Conservation (phyloP, 2,113 vertebrate species). For the Sisor rabdophorus region DNA sequence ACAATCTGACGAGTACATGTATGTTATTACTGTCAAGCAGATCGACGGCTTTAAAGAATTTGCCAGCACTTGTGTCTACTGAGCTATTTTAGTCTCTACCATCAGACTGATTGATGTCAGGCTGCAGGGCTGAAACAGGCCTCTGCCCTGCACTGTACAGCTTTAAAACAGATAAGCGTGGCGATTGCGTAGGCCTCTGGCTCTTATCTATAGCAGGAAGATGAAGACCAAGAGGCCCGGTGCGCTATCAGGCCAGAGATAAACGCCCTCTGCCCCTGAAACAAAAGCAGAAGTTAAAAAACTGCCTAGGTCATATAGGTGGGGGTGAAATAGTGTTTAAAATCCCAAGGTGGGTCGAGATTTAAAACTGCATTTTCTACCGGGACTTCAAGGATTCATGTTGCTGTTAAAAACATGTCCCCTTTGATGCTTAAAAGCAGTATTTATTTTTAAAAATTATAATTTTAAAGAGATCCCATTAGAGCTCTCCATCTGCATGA, state of each 20-base stretch:
- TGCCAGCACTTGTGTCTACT: background rate
- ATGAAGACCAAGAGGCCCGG: constrained; percentile 38
- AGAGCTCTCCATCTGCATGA: constrained; percentile 31
- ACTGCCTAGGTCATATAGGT: constrained; percentile 1
- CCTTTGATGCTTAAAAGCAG: constrained; percentile 31
- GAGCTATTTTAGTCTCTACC: constrained; percentile 40
- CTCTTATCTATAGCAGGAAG: constrained; percentile 48
- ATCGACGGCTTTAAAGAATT: constrained; percentile 28
- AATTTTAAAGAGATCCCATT: constrained; percentile 24
- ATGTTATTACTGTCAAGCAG: constrained; percentile 31
- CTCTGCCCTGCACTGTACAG: constrained; percentile 23
- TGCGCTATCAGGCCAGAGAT: constrained; percentile 38
- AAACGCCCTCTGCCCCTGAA: constrained; percentile 25
- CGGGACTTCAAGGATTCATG: too few relatives aligned
- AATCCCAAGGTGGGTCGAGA: background rate
- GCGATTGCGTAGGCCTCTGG: constrained; percentile 37
- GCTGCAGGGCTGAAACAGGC: constrained; percentile 20
- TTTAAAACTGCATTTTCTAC: too few relatives aligned
- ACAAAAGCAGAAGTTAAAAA: background rate
- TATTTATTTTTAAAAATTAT: constrained; percentile 28
- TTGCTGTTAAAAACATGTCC: background rate
- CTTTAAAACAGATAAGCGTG: constrained; percentile 41
- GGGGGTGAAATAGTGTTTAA: background rate
- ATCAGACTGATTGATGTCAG: constrained; percentile 35
- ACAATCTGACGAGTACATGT: constrained; percentile 29